Evolutionary conservation across 2,113 vertebrate genomes (phyloP).

Genomic region (Daboia siamensis): DNA sequence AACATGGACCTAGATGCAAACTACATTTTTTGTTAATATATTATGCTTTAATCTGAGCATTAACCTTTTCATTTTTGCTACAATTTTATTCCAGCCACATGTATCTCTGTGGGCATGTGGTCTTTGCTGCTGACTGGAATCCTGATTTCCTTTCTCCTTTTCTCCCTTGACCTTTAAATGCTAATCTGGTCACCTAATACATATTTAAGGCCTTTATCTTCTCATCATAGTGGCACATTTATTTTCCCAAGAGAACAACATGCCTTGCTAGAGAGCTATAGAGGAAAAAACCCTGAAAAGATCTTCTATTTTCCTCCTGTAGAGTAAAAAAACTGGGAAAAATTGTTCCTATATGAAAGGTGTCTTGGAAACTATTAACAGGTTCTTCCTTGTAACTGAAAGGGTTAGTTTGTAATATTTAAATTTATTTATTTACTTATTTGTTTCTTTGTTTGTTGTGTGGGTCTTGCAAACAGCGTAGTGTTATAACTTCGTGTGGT

Average conservation of each 20-base stretch:
- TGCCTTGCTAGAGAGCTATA: neutral
- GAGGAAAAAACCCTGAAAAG: neutral
- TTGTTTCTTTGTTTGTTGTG: neutral
- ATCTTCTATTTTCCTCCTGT: neutral
- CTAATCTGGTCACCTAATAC: neutral
- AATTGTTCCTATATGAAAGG: neutral
- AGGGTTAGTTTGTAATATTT: neutral
- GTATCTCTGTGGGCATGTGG: neutral
- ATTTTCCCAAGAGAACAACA: neutral
- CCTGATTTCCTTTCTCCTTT: neutral
- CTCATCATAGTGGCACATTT: neutral
- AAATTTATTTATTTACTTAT: neutral
- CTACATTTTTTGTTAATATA: neutral
- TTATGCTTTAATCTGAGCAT: neutral
- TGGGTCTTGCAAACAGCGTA: neutral
- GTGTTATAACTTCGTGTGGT: neutral
- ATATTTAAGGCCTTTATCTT: neutral
- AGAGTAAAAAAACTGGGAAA: neutral
- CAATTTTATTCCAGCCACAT: neutral
- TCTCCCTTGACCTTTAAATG: neutral
- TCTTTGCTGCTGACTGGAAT: neutral
- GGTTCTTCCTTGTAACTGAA: neutral
- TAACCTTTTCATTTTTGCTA: neutral
- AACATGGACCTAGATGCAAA: neutral
- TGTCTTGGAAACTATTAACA: neutral